Conservation (phyloP, 2,888 invertebrate genomes). For the Calameuta filiformis region DNA sequence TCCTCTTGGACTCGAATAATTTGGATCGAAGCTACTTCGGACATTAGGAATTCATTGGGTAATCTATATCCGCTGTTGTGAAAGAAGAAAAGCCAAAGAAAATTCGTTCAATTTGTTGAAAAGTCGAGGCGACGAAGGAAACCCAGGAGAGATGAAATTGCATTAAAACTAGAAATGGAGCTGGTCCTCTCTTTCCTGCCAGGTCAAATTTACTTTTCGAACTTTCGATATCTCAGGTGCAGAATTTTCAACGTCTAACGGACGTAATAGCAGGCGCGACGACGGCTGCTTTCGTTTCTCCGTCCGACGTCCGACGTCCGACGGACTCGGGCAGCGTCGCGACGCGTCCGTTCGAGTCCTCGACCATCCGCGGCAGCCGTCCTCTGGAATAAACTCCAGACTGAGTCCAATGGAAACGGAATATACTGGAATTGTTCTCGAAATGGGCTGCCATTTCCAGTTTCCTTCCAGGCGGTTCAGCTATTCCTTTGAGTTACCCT, state of each 20-base stretch:
- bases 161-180: conserved; percentile 7
- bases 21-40: not conserved
- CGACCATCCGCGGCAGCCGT: not conserved
- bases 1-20: not conserved
- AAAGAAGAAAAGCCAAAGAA: not conserved
- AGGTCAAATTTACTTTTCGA: conserved; percentile 57
- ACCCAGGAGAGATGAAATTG: not conserved
- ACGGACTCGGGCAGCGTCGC: not conserved
- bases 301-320: not conserved
- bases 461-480: not conserved
- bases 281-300: not conserved
- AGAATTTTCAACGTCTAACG: not conserved
- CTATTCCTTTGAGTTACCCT: not conserved
- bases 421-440: not conserved
- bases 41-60: not conserved
- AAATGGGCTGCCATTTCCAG: not conserved
- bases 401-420: not conserved
- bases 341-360: not conserved
- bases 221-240: conserved; percentile 47
- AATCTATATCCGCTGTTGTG: not conserved
- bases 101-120: conserved; percentile 3
- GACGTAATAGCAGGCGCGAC: not conserved
- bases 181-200: conserved; percentile 22
- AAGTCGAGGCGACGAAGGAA: not conserved
- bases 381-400: not conserved